phyloP scores from a whole-genome alignment of 2,113 vertebrate genomes.

The Oceanites oceanicus region DNA sequence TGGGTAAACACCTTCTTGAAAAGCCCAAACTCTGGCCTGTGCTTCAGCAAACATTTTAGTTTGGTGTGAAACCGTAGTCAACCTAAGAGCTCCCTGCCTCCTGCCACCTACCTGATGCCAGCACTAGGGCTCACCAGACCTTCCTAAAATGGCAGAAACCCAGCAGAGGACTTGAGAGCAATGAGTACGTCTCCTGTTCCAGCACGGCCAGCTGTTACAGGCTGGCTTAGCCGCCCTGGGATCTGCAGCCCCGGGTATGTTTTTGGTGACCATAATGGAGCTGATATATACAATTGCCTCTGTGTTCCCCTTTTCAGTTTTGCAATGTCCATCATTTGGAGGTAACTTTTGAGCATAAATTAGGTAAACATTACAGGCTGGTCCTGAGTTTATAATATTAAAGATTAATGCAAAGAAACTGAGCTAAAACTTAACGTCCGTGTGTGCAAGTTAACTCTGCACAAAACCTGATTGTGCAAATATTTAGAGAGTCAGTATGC shows the following conservation, averaged over 20 bases:
- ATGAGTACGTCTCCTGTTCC: neutral
- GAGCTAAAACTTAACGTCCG: neutral
- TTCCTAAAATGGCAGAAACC: neutral
- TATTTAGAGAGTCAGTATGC: neutral
- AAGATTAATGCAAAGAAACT: neutral
- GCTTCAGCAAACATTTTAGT: neutral
- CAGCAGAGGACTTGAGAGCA: neutral
- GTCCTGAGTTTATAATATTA: neutral
- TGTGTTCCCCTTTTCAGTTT: neutral
- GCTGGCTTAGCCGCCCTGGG: neutral
- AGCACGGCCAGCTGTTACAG: neutral
- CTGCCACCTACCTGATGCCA: neutral
- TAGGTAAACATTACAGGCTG: neutral
- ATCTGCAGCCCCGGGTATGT: neutral
- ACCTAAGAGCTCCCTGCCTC: neutral
- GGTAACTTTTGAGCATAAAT: neutral
- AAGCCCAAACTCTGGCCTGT: neutral
- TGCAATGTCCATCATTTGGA: neutral
- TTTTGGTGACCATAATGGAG: rapidly evolving
- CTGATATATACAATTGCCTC: neutral
- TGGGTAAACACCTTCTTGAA: neutral
- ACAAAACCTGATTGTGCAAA: neutral
- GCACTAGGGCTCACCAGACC: neutral
- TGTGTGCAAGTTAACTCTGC: neutral
- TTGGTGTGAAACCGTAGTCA: no score